Conservation (phyloP, 2,888 invertebrate species). For the Cosmia pyralina region DNA sequence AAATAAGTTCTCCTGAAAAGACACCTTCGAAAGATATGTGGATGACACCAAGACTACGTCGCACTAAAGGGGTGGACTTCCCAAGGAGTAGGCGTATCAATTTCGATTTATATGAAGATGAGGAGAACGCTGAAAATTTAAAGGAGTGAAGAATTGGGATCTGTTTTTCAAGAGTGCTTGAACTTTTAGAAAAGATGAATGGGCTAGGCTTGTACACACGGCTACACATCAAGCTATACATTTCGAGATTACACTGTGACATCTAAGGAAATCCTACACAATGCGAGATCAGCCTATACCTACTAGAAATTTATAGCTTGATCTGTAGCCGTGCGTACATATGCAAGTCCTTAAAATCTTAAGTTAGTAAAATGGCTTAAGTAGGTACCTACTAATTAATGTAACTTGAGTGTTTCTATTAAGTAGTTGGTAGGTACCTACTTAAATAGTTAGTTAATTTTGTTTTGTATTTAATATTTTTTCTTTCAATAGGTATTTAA, state of each 20-base stretch:
- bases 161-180: background rate
- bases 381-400: too few relatives aligned
- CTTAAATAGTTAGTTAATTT: background rate
- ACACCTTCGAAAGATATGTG: constrained; percentile 21
- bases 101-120: constrained; percentile 66
- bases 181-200: background rate
- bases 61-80: constrained; percentile 50
- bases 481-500: too few relatives aligned
- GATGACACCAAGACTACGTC: constrained; percentile 61
- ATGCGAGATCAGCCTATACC: too few relatives aligned
- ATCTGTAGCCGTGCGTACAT: too few relatives aligned
- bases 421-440: too few relatives aligned
- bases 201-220: too few relatives aligned
- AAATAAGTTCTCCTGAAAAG: constrained; percentile 6
- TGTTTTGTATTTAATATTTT: background rate
- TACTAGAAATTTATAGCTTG: too few relatives aligned
- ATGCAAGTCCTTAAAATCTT: too few relatives aligned
- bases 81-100: constrained; percentile 58
- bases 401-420: too few relatives aligned
- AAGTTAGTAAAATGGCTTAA: background rate
- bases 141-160: background rate
- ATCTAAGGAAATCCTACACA: too few relatives aligned
- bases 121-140: constrained; percentile 16
- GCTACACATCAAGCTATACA: too few relatives aligned
- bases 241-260: too few relatives aligned